Percentiles rank a stretch among this genome's conserved stretches.
Evolutionary conservation across 2,113 vertebrate genomes (phyloP).

Genomic region (Panthera tigris): DNA sequence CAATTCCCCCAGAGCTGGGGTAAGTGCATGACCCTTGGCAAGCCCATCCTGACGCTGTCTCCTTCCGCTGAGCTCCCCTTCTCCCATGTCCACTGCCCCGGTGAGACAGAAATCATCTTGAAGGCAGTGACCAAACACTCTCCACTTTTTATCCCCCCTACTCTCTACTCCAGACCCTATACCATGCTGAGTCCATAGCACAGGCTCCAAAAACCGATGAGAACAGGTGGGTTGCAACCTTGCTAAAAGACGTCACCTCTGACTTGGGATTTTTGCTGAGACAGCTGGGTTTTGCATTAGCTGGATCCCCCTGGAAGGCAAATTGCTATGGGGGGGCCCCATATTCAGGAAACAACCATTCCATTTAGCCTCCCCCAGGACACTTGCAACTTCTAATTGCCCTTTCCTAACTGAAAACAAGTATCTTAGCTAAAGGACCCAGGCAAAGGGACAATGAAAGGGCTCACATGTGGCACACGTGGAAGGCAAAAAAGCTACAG

Average conservation of each 20-base stretch:
- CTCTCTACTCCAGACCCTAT: not conserved
- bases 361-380: not conserved
- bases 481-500: not conserved
- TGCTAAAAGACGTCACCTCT: not conserved
- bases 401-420: not conserved
- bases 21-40: not conserved
- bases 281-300: not conserved
- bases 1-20: not conserved
- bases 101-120: not conserved
- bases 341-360: not conserved
- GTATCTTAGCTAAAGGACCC: not conserved
- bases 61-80: not conserved
- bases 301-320: not conserved
- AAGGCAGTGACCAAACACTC: not conserved
- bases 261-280: not conserved
- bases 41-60: not conserved
- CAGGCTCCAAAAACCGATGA: not conserved
- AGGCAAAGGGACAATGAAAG: not conserved
- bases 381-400: not conserved
- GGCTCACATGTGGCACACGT: not conserved
- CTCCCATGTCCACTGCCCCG: accelerated
- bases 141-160: not conserved
- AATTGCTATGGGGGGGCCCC: not conserved
- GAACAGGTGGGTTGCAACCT: not conserved
- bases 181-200: not conserved